Base-by-base conservation (phyloP, 2,888 invertebrate genomes). In the Stenotaenia linearis region DNA sequence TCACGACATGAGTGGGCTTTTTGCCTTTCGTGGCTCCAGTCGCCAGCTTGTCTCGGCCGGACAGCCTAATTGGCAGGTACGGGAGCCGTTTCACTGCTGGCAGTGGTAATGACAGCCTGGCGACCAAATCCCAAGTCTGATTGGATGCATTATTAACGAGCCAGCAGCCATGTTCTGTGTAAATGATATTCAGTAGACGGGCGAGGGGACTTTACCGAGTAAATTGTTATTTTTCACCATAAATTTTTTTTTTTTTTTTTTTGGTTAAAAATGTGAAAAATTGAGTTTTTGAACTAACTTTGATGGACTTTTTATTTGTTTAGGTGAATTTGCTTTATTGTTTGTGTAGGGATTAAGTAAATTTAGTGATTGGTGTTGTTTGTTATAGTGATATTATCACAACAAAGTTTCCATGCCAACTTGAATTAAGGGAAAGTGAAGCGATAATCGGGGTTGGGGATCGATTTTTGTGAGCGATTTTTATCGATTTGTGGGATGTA, bases 1-100 rank as follows among this genome's bases (percentile, higher is more conserved):
- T 61, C 61, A 61, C 61, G 61, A 61, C 61, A 61, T 61, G 61
- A 61, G 61, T 61, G 61, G 25, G 61, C 61, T 61, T 61, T 45
- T 61, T 61, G 61, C 61, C 28, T 61, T 61, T 61, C 61, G 61
- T 61, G 61, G 61, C 25, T 23, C 21, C 12, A 61, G 61, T 61
- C 61, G 61, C 61, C 61, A 61, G 61, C 61, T 61, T 61, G 61
- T 61, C 61, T 61, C 61, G 61, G 61, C 61, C 61, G 61, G 61
- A 61, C 61, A 61, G 61, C 61, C 61, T 61, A 61, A 61, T 61
- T 61, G 61, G 61, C 61, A 61, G 61, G 61, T 61, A 61, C 61
- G 61, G 61, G 61, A 61, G 61, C 61, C 25, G 61, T 61, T 61
- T 61, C 61, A 61, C 61, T 61, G 61, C 61, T 61, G 61, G 61